Base-by-base conservation (phyloP, 2,113 vertebrate species). In the Aphelocoma coerulescens region DNA sequence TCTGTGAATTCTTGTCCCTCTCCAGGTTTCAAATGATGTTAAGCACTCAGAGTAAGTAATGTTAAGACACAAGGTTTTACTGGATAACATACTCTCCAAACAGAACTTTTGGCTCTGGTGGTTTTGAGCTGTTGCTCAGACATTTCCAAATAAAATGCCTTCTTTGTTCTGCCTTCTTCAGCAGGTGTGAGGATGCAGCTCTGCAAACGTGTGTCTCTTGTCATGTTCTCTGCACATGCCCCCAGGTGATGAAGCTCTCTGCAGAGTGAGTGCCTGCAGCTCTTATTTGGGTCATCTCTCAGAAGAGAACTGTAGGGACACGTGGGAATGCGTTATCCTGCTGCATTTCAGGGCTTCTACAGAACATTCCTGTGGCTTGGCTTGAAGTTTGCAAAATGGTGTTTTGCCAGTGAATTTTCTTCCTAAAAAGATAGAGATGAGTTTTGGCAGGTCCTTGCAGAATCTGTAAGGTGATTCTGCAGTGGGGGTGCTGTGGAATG, bases 241-340 rank as follows among this genome's bases (percentile, higher is more conserved):
- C 48, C 5, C 13, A 24, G 67, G 76, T 33, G 76, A 11, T 59
- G 67, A 4, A 27, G 58, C 76, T 91, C 23, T 24, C 41, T 4
- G 5, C 57, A 49, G 51, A 63, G 41, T 0, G 6, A 69, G 55
- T 18, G 52, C 66, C 79, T 79, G 89, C 75, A 68, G 67, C 59
- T 54, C 44, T 94, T 12, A 27, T 80, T 44, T 86, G 90, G 67
- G 63, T 84, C 84, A 69, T 30, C 58, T 3, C 80, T 65, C 59
- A 7, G 7, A 82, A 37, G 35, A 44, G n/a, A 59, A 17, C 52
- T 1, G 0, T 3, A 18, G 69, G 57, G 37, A 51, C 3, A 13
- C 1, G 1, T 10, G 54, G 66, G 58, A 61, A 9, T 22, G 65
- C 5, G 3, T 59, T 27, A 0, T n/a, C 49, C 81, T 69, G 44